phyloP scores from a whole-genome alignment of 2,797 vertebrate species.

The Tauraco hartlaubi region DNA sequence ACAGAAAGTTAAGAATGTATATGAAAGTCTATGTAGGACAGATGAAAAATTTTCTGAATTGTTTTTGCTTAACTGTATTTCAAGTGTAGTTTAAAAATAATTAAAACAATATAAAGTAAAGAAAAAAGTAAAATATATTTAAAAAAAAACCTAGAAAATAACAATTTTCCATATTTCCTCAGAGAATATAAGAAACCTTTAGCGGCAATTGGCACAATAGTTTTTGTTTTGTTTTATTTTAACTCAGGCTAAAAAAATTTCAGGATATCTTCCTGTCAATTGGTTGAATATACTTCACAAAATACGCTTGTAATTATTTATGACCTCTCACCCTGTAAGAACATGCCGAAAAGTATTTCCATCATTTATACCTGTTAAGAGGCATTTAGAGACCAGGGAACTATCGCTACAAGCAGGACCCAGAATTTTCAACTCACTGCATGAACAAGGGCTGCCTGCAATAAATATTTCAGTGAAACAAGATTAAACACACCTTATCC shows the following conservation, averaged over 20 bases:
- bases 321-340: not conserved
- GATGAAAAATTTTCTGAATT: not conserved
- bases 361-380: not conserved
- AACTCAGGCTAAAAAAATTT: not conserved
- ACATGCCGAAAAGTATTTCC: not conserved
- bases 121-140: not conserved
- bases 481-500: not conserved
- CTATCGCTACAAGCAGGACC: not conserved
- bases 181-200: not conserved
- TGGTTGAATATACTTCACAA: not conserved
- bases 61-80: not conserved
- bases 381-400: not conserved
- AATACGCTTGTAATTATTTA: not conserved
- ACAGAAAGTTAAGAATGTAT: not conserved
- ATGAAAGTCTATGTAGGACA: not conserved
- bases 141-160: not conserved
- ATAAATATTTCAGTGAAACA: not conserved
- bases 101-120: not conserved
- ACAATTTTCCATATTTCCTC: not conserved
- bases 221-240: not conserved
- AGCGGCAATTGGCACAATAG: not conserved
- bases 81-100: not conserved
- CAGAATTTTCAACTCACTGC: not conserved
- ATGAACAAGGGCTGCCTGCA: not conserved
- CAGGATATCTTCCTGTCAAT: not conserved